Evolutionary conservation across 2,888 invertebrate genomes (phyloP), one percentile per base, ranked within the genome.

Genomic region (Maniola hyperantus): DNA sequence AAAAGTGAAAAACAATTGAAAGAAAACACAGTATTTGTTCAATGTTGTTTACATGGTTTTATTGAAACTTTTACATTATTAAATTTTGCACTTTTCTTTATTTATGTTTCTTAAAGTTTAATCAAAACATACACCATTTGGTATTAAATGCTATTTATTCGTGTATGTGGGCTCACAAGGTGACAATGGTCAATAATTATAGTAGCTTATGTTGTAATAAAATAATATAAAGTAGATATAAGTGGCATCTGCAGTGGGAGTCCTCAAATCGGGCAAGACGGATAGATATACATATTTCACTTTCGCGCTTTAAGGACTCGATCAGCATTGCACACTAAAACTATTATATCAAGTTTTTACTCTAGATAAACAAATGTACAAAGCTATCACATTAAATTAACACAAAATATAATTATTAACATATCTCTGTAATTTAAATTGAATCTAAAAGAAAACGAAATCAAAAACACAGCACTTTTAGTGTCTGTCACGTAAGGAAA

Each of bases 341-440:
- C 65, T 70, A 66, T 55, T 64, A 77, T 78, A 81, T 79, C 75
- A 83, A 85, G 85, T 78, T 79, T 78, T 81, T 83, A 85, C 85
- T 86, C 84, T 78, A 79, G 74, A 86, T 85, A 88, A 89, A 89
- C 79, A 84, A 92, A 90, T 91, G 88, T 92, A 91, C 90, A 92
- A 89, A 89, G 88, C 90, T 91, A 91, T 91, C 91, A 91, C 90
- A 89, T 91, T 88, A 91, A 90, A 89, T 88, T 88, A 91, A 91
- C 87, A 88, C 89, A 91, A 88, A 90, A 90, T 89, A 91, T 89
- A 90, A 85, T 79, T 88, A 90, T 88, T 84, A 89, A 90, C 89
- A 89, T 87, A 87, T 88, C 81, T 85, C 78, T 88, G 85, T 87
- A 85, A 85, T 84, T 87, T 87, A 87, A 89, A 89, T 86, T 82